These are phyloP conservation scores for Autographa gamma DNA, from an alignment of 2,888 invertebrate species.

Conservation along the genomic window DNA sequence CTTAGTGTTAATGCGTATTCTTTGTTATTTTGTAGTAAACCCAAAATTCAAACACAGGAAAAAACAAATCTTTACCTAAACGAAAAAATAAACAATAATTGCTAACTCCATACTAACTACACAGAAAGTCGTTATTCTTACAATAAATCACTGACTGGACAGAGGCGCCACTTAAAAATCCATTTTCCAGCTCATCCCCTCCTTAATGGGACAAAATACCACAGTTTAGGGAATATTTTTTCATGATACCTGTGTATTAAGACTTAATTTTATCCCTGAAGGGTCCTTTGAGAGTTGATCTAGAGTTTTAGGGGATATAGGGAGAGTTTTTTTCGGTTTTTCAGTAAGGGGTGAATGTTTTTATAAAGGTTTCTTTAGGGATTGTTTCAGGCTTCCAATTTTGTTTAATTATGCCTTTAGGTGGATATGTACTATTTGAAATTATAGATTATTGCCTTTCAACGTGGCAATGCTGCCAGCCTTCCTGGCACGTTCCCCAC, in stretches of 20 bases:
- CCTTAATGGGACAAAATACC: slow-evolving; percentile 66
- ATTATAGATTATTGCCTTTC: too few species aligned
- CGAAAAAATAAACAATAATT: too few species aligned
- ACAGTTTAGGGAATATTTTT: slow-evolving; percentile 66
- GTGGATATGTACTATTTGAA: too few species aligned
- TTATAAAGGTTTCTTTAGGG: not conserved
- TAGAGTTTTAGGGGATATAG: slow-evolving; percentile 28
- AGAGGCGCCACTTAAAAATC: slow-evolving; percentile 81
- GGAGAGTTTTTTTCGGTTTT: slow-evolving; percentile 3
- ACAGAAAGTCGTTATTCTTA: slow-evolving; percentile 67
- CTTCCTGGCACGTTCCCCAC: too few species aligned
- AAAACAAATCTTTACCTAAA: too few species aligned
- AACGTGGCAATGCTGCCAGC: too few species aligned
- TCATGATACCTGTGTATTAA: slow-evolving; percentile 56
- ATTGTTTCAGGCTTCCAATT: not conserved
- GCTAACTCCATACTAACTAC: slow-evolving; percentile 57
- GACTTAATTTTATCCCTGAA: slow-evolving; percentile 45
- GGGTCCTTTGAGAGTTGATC: slow-evolving; percentile 51
- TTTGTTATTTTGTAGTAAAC: too few species aligned
- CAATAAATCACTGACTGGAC: slow-evolving; percentile 78
- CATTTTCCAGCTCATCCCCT: slow-evolving; percentile 69
- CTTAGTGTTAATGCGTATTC: too few species aligned
- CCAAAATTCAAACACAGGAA: too few species aligned
- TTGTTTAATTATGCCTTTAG: not conserved
- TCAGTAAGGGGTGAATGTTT: not conserved